Percentiles rank a stretch among this genome's conserved stretches.
Evolutionary conservation across 2,113 vertebrate genomes (phyloP).

Genomic region (Natator depressus): DNA sequence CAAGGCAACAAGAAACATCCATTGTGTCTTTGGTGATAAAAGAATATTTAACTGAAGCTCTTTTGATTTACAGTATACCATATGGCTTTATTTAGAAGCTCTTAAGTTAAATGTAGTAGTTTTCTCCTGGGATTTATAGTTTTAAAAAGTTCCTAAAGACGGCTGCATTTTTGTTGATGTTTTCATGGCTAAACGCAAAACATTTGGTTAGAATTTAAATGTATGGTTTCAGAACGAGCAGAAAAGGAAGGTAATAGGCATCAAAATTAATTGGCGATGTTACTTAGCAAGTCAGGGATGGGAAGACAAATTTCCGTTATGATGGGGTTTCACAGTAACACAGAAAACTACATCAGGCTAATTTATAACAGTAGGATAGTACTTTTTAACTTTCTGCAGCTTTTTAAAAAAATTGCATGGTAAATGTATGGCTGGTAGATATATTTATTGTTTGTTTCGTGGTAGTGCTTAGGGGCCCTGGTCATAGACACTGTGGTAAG

Average conservation of each 20-base stretch:
- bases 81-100: neutral
- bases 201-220: conserved; percentile 7
- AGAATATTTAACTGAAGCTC: neutral
- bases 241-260: neutral
- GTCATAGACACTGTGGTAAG: neutral
- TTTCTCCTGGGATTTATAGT: conserved; percentile 3
- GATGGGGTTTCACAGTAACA: neutral
- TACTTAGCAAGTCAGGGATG: too few species aligned
- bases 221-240: neutral
- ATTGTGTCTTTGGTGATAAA: too few species aligned
- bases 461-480: too few species aligned
- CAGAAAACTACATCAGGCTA: neutral
- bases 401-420: too few species aligned
- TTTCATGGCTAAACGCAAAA: neutral
- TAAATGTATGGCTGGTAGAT: too few species aligned
- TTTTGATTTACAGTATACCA: neutral
- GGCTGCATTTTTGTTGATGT: neutral
- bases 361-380: neutral
- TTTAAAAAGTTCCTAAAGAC: neutral
- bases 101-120: neutral
- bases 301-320: too few species aligned
- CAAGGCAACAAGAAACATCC: neutral
- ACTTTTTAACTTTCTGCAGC: too few species aligned
- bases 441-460: too few species aligned
- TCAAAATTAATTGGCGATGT: too few species aligned